Evolutionary conservation across 92 coral and sea anemone species (phyloP), one percentile per base, ranked within the genome.

Genomic region (Galaxea fascicularis): DNA sequence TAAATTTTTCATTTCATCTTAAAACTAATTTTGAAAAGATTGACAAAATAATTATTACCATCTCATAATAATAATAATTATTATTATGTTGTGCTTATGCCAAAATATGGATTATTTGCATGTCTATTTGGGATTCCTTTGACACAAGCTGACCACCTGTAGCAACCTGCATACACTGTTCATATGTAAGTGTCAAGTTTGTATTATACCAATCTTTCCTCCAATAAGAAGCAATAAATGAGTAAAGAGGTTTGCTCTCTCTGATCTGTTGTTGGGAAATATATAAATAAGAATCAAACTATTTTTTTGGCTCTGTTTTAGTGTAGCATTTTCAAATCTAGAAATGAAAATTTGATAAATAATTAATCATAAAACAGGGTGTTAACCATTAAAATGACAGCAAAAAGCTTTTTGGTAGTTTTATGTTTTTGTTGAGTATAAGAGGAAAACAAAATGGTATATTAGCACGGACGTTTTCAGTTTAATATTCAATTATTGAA

Each of bases 111-210:
- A 31, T 21, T 12, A 28, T 64, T 46, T 27, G 46, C 47, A 79
- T 65, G 46, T 47, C 12, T 1, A 18, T 46, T 26, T 54, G 46
- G 21, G 52, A 21, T 21, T 66, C 53, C 18, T 30, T 79, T 4
- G 31, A 78, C 17, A 64, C n/a, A 66, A 79, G 21, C 30, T 13
- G 66, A 41, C 84, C 84, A 79, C 84, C 84, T 51, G 76, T 58
- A 5, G 76, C 7, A 24, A 79, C 82, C 82, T 62, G 58, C 24
- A n/a, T 35, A 47, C n/a, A 35, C 49, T 30, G 51, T n/a, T n/a
- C n/a, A n/a, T n/a, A n/a, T n/a, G n/a, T 15, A 44, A 35, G 10
- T 21, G 29, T 22, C 66, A 60, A 4, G 3, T 22, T 60, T 60
- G 4, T 28, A 22, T 8, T 31, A 24, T 26, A 52, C 15, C 78